Conservation (phyloP, 1,140 invertebrate species). For the Panulirus ornatus region DNA sequence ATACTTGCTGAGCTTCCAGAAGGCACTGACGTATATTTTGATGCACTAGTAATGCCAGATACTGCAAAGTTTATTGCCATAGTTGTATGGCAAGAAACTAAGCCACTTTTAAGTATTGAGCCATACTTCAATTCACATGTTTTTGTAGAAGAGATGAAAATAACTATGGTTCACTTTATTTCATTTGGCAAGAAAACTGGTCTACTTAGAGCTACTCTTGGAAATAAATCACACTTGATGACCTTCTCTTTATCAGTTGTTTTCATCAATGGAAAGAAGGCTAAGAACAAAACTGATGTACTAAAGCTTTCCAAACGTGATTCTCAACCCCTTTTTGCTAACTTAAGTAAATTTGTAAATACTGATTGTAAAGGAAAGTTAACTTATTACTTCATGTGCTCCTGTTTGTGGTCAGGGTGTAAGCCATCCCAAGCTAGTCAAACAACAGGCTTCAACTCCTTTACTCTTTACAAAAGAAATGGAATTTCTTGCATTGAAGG, state of each 20-base stretch:
- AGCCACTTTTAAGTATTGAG: slow-evolving; percentile 26
- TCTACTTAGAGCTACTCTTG: slow-evolving; percentile 3
- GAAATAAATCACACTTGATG: background rate
- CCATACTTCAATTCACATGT: slow-evolving; percentile 49
- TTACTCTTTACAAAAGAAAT: slow-evolving; percentile 16
- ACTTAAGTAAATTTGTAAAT: slow-evolving; percentile 12
- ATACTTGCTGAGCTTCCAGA: background rate
- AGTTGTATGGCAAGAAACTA: slow-evolving; percentile 49
- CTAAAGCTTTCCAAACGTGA: background rate
- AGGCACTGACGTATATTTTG: slow-evolving; percentile 51
- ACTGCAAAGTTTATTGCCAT: slow-evolving; percentile 12
- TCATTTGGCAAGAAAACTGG: slow-evolving; percentile 24
- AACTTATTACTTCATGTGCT: slow-evolving; percentile 30
- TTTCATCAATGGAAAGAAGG: slow-evolving; percentile 39
- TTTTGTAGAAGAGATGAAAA: background rate
- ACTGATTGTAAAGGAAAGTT: slow-evolving; percentile 2
- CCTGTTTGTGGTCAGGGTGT: slow-evolving; percentile 32
- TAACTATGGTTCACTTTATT: background rate
- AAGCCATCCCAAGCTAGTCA: background rate
- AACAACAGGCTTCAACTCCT: background rate
- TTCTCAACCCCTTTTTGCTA: slow-evolving; percentile 8
- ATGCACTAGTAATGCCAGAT: slow-evolving; percentile 41
- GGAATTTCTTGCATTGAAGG: background rate
- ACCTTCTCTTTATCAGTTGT: slow-evolving; percentile 20
- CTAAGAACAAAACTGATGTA: background rate